These are phyloP conservation scores for Cladopsammia gracilis DNA, from an alignment of 64 coral and sea anemone genomes.

Conservation along the genomic window DNA sequence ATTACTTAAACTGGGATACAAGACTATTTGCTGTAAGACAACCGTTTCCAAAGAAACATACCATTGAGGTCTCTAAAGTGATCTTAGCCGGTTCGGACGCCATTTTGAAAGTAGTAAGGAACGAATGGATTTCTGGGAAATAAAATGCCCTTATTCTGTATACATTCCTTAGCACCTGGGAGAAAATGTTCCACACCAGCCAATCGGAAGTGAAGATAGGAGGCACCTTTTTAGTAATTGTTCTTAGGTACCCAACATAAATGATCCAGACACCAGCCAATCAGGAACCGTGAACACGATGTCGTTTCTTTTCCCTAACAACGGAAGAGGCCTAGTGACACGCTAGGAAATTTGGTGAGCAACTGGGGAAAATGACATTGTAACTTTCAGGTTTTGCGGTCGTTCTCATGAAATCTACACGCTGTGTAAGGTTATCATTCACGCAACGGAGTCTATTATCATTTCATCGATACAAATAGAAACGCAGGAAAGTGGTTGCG, in stretches of 20 bases:
- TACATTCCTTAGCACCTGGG: not conserved
- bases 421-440: not conserved
- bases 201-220: not conserved
- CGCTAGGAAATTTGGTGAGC: not conserved
- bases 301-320: slow-evolving; percentile 17
- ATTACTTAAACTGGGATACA: not conserved
- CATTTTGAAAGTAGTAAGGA: slow-evolving; percentile 66
- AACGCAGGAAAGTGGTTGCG: not conserved
- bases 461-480: not conserved
- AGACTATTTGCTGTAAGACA: too few relatives aligned
- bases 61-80: slow-evolving; percentile 90
- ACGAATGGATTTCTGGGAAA: slow-evolving; percentile 62
- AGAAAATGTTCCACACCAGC: not conserved
- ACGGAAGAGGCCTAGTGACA: not conserved
- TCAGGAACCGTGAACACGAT: not conserved
- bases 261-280: not conserved
- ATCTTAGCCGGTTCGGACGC: slow-evolving; percentile 42
- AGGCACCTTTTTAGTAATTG: too few relatives aligned
- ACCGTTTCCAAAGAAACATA: slow-evolving; percentile 4
- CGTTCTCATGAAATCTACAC: not conserved
- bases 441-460: not conserved
- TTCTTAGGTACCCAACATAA: too few relatives aligned
- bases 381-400: not conserved
- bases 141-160: not conserved
- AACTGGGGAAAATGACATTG: not conserved